Evolutionary conservation across 2,888 invertebrate species (phyloP), one percentile per base, ranked within the genome.

Genomic region (Margaritifera margaritifera): DNA sequence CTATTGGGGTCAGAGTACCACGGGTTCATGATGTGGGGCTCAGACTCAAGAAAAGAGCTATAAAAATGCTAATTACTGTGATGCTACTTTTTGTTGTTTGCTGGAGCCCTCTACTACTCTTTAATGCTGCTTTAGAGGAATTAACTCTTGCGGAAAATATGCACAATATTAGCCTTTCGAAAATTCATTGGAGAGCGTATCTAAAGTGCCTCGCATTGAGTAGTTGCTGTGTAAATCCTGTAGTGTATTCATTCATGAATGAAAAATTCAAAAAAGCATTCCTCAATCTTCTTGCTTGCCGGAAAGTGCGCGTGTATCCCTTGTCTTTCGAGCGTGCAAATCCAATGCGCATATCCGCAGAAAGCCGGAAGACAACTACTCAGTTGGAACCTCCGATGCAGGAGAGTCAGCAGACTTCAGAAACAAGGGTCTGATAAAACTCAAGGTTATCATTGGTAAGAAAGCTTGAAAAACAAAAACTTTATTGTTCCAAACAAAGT

Each of bases 301-400:
- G 72, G 52, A 75, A 75, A 52, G 59, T 51, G 15, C 67, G 67
- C n/a, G 74, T 83, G 93, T 94, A 74, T 68, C 81, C 74, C 18
- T 52, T 96, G 96, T 96, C 84, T 94, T 20, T 60, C 19, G 68
- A 62, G 22, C 62, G 70, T 5, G 56, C 62, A 20, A 63, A 71
- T 42, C 52, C 54, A 52, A 51, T 56, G 25, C 65, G 66, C 2
- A 24, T 69, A 51, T 74, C 77, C 20, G 68, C 71, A n/a, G 72
- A 74, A n/a, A 72, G 72, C 56, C 64, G 74, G 15, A 77, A 77
- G 60, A 73, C 73, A 11, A 70, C 72, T 2, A 64, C 77, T 4
- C 71, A 74, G 50, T 52, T 68, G 15, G 74, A 77, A 27, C 58
- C 51, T n/a, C 68, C 70, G 1, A 66, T 31, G 19, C 62, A 57